phyloP scores from a whole-genome alignment of 2,888 invertebrate species.

The Linnaemya tessellans region DNA sequence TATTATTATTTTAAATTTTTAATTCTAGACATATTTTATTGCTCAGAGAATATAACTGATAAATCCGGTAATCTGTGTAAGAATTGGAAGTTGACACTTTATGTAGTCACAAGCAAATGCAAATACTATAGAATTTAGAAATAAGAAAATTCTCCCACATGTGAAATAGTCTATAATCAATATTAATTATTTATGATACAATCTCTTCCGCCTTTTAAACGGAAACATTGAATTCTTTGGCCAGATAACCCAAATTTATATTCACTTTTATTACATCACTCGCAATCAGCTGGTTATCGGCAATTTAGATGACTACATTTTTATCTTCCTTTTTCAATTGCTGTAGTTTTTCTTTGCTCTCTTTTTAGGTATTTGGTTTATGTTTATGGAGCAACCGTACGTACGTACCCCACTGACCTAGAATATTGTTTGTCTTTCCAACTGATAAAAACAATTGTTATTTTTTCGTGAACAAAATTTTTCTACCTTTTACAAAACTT shows the following conservation, averaged over 20 bases:
- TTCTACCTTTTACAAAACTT: conserved; percentile 24
- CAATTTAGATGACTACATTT: conserved; percentile 34
- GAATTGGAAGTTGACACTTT: too few species aligned
- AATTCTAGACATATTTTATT: too few species aligned
- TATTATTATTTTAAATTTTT: too few species aligned
- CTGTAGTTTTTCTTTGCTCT: conserved; percentile 21
- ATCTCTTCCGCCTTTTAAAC: not conserved
- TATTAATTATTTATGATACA: not conserved
- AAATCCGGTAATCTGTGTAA: too few species aligned
- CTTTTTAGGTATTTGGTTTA: conserved; percentile 14
- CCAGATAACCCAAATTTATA: not conserved
- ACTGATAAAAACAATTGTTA: conserved; percentile 56
- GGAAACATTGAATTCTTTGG: not conserved
- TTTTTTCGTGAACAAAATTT: conserved; percentile 37
- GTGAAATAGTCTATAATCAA: not conserved
- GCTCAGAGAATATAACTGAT: too few species aligned
- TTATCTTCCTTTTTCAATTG: not conserved
- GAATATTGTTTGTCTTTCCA: conserved; percentile 57
- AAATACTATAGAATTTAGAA: too few species aligned
- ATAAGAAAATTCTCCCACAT: too few species aligned
- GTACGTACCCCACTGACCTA: conserved; percentile 59
- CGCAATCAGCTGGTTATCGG: conserved; percentile 42
- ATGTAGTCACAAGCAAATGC: too few species aligned
- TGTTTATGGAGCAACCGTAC: conserved; percentile 19
- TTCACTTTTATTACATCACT: not conserved